phyloP scores from a whole-genome alignment of 2,797 vertebrate species.

The Varecia variegata region DNA sequence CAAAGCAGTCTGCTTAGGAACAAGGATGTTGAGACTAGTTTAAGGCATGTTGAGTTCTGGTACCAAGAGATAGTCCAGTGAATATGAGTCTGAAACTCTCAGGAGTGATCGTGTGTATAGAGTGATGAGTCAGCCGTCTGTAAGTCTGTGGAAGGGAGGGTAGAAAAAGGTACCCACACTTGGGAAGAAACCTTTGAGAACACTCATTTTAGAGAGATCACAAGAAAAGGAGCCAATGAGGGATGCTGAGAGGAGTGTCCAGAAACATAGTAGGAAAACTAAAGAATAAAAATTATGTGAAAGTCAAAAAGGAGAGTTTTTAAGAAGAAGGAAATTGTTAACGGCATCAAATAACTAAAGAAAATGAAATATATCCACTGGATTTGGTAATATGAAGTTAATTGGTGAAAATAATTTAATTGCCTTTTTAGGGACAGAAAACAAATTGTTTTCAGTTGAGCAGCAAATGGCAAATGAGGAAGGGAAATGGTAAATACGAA shows the following conservation, averaged over 20 bases:
- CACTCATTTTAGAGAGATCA: not conserved
- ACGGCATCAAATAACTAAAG: not conserved
- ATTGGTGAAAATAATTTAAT: slow-evolving; percentile 9
- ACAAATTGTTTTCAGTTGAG: not conserved
- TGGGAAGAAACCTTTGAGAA: not conserved
- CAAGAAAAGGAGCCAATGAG: not conserved
- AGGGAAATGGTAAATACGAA: not conserved
- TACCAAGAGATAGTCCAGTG: not conserved
- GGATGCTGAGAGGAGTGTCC: not conserved
- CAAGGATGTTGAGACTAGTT: not conserved
- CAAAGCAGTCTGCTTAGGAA: not conserved
- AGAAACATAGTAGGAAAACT: not conserved
- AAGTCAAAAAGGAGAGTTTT: not conserved
- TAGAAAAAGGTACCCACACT: not conserved
- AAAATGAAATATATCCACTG: not conserved
- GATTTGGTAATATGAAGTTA: not conserved
- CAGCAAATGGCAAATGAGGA: not conserved
- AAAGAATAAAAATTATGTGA: not conserved
- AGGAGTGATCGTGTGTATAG: not conserved
- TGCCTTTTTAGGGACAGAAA: not conserved
- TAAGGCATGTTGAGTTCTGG: not conserved
- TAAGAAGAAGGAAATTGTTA: not conserved
- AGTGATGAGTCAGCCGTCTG: not conserved
- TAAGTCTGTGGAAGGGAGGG: not conserved
- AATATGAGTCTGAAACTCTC: not conserved